Percentiles rank a stretch among this genome's conserved stretches.
Evolutionary conservation across 2,113 vertebrate genomes (phyloP).

Genomic region (Columba janthina): DNA sequence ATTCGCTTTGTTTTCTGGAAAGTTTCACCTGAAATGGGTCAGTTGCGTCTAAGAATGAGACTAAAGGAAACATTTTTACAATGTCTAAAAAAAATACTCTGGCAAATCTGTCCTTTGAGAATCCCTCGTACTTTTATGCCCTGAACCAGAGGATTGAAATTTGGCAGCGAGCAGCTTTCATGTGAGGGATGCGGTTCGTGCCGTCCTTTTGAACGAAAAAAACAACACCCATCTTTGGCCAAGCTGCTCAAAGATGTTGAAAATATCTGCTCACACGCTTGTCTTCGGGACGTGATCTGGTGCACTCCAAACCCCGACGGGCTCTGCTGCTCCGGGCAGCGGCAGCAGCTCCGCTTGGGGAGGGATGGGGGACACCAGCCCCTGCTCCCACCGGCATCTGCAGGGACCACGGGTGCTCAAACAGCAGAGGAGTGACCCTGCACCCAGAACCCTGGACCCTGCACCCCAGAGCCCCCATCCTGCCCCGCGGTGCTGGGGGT

Average conservation of each 20-base stretch:
- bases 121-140: not conserved
- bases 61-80: not conserved
- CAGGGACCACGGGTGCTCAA: not conserved
- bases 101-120: not conserved
- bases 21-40: not conserved
- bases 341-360: fast-evolving
- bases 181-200: not conserved
- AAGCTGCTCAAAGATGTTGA: not conserved
- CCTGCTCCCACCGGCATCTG: not conserved
- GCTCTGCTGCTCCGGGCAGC: fast-evolving
- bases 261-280: no score
- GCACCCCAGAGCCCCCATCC: not conserved
- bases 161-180: not conserved
- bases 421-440: not conserved
- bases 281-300: fast-evolving
- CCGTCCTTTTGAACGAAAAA: not conserved
- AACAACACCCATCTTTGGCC: not conserved
- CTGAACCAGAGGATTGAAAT: not conserved
- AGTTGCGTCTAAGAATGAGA: not conserved
- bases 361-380: not conserved
- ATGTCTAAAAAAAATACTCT: not conserved
- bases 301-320: fast-evolving
- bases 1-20: not conserved
- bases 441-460: not conserved
- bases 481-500: no score